A percentile compares a stretch with the other conserved stretches of the same genome.
Conservation (phyloP, 2,113 vertebrate species). For the Thomomys bottae region DNA sequence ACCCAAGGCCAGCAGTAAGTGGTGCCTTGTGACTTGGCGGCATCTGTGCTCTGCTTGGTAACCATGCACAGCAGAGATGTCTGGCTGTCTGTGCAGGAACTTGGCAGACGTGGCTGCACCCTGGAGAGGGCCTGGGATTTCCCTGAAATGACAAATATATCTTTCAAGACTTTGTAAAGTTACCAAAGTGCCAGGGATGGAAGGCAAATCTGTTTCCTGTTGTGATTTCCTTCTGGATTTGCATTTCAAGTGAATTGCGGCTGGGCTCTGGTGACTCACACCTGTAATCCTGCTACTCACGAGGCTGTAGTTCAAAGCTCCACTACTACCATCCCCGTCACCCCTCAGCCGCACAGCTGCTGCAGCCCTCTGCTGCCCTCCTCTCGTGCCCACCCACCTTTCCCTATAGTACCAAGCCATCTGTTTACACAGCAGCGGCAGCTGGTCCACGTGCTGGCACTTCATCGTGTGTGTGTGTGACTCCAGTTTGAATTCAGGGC, state of each 20-base stretch:
- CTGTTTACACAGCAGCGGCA: neutral
- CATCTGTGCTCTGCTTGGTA: slow-evolving; percentile 15
- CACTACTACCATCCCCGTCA: too few species aligned
- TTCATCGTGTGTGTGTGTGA: neutral
- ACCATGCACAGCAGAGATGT: neutral
- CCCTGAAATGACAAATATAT: slow-evolving; percentile 66
- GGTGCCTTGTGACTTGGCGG: neutral
- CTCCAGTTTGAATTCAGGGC: too few species aligned
- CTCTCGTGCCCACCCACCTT: neutral
- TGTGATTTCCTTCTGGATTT: slow-evolving; percentile 49
- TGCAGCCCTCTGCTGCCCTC: too few species aligned
- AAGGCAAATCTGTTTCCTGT: slow-evolving; percentile 33
- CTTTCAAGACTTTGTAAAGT: slow-evolving; percentile 57
- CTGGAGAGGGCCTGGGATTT: slow-evolving; percentile 24
- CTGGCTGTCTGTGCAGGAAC: slow-evolving; percentile 37
- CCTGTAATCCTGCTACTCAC: too few species aligned
- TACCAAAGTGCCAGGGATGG: slow-evolving; percentile 52
- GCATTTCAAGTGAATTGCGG: neutral
- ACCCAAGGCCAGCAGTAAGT: neutral
- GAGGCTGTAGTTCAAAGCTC: too few species aligned
- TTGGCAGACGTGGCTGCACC: slow-evolving; percentile 22
- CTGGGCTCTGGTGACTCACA: too few species aligned
- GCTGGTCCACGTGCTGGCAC: neutral
- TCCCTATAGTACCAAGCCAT: neutral
- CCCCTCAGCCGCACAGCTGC: too few species aligned